Base-by-base conservation (phyloP, 2,113 vertebrate species). In the Calidris pugnax region DNA sequence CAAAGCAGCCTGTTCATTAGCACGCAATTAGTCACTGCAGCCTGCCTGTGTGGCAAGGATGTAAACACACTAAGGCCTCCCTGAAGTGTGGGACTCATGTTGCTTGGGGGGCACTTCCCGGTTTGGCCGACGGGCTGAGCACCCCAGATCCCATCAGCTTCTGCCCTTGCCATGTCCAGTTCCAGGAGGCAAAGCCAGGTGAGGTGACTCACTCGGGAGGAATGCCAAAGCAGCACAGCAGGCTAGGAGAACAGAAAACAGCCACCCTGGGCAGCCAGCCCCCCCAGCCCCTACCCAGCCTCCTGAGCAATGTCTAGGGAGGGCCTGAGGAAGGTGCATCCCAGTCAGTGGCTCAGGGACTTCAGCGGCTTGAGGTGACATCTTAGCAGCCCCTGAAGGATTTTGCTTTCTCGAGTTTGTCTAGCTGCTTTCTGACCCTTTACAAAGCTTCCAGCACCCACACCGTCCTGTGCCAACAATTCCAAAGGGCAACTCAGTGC, bases 51-150 rank as follows among this genome's bases (percentile, higher is more conserved):
- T 41, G 69, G 68, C 32, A 14, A 4, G 24, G 64, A 26, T 74
- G 68, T 15, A 66, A 66, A 66, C 3, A 15, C 8, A 14, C 4
- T 7, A 5, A 4, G 71, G 60, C 12, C 7, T 35, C 47, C 56
- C 41, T 3, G 4, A 32, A n/a, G 45, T 0, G 0, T 23, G 53
- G 41, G 43, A n/a, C 80, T 43, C 0, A 0, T 8, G 28, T 9
- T 22, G 37, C 53, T 67, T 28, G 10, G 22, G 24, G 33, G 57
- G 6, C 60, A 17, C 14, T n/a, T 66, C 15, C n/a, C 47, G 0
- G 0, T 39, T 30, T 2, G 0, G 43, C 27, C 6, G 3, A 20
- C 6, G n/a, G 26, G 37, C 57, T 69, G 27, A 39, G 53, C 6
- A 2, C 0, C 5, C 73, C 1, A 2, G 24, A 35, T 41, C 22